Evolutionary conservation across 1,140 invertebrate genomes (phyloP), one percentile per base, ranked within the genome.

Genomic region (Eupristina koningsbergeri): DNA sequence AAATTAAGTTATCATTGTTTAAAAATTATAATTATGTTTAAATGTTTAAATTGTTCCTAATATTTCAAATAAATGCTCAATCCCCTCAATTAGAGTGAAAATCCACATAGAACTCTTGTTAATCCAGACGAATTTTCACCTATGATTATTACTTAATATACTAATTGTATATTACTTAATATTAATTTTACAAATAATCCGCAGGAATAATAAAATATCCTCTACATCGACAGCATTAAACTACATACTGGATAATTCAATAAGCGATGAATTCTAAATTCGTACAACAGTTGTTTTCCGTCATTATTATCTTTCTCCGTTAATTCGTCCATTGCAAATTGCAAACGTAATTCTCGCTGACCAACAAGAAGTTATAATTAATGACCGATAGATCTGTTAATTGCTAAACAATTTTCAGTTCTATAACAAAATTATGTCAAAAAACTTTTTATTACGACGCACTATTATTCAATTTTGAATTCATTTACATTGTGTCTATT

Each of bases 291-390:
- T 34, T 67, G 76, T 63, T 63, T 58, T n/a, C 0, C 36, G 22
- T 17, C 5, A 45, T 19, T 39, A 31, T 45, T 78, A 61, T 78
- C 36, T 41, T 41, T 45, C 39, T 17, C 31, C 19, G 39, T 26
- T 53, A 9, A 45, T 75, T 47, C 73, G 45, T 7, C 15, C 39
- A 73, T 45, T 75, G 47, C 7, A 75, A 75, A 75, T 75, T 75
- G 73, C 73, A 75, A 8, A 17, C 73, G 11, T 26, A 53, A 53
- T 53, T 75, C 73, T 50, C 41, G 9, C 73, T 1, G 1, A 29
- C 29, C 22, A 75, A 3, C 22, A 31, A 80, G 41, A 80, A 50
- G 61, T 31, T 36, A 80, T 64, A 80, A 80, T 80, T 80, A 80
- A 53, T 45, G 64, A 47, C n/a, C 29, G 29, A 53, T 26, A 29